Percentiles rank a stretch among this genome's conserved stretches.
These are phyloP conservation scores for Oryctolagus cuniculus DNA, from an alignment of 2,113 vertebrate genomes.

Conservation along the genomic window mOryCun1.1 NC_091435.1:35280501-35281000, in stretches of 20 bases:
- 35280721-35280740: background rate
- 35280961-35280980: background rate
- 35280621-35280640: background rate
- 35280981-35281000: background rate
- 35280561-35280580: background rate
- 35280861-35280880: background rate
- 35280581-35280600: background rate
- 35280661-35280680: background rate
- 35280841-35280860: background rate
- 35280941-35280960: background rate
- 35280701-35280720: background rate
- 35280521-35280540: background rate
- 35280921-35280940: background rate
- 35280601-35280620: background rate
- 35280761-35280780: background rate
- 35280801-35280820: too few relatives aligned
- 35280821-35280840: too few relatives aligned
- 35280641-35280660: background rate
- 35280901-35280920: background rate
- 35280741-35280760: background rate
- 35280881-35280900: background rate
- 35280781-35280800: slow-evolving; percentile 1
- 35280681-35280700: background rate
- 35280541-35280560: background rate
- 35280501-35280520: background rate